These are phyloP conservation scores for Dascillus cervinus DNA, from an alignment of 2,888 invertebrate species.

Conservation along the genomic window DNA sequence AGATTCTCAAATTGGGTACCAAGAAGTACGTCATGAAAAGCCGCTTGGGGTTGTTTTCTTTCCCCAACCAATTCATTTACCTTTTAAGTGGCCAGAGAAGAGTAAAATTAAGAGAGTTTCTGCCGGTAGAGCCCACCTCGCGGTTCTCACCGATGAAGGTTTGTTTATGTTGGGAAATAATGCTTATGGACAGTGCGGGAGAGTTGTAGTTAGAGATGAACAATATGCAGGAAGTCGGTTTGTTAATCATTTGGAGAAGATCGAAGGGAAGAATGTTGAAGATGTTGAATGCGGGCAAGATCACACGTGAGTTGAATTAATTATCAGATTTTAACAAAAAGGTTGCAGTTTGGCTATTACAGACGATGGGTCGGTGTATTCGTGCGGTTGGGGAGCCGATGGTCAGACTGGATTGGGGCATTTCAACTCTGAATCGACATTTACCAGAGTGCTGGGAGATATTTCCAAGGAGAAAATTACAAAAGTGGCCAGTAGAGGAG, in stretches of 20 bases:
- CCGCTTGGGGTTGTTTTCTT: conserved; percentile 61
- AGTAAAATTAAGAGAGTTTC: conserved; percentile 52
- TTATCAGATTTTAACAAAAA: not conserved
- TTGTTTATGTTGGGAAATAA: conserved; percentile 82
- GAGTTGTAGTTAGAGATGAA: conserved; percentile 69
- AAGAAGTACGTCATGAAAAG: conserved; percentile 46
- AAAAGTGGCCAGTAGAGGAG: conserved; percentile 71
- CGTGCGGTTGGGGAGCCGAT: conserved; percentile 92
- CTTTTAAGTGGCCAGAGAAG: conserved; percentile 51
- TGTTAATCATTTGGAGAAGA: conserved; percentile 56
- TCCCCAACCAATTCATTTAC: conserved; percentile 64
- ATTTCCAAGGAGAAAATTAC: conserved; percentile 73
- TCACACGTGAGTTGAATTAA: conserved; percentile 54
- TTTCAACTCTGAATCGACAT: conserved; percentile 52
- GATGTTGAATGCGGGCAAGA: conserved; percentile 85
- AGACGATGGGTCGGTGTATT: conserved; percentile 69
- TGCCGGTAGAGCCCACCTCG: conserved; percentile 83
- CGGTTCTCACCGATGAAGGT: conserved; percentile 73
- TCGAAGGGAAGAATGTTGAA: conserved; percentile 55
- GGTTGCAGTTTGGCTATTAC: conserved; percentile 62
- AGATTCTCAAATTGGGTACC: conserved; percentile 83
- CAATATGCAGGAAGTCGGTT: conserved; percentile 60
- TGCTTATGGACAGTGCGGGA: conserved; percentile 88
- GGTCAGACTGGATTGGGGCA: conserved; percentile 85
- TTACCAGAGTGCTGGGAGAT: conserved; percentile 67